phyloP scores from a whole-genome alignment of 2,797 vertebrate species.

The Threskiornis aethiopicus region DNA sequence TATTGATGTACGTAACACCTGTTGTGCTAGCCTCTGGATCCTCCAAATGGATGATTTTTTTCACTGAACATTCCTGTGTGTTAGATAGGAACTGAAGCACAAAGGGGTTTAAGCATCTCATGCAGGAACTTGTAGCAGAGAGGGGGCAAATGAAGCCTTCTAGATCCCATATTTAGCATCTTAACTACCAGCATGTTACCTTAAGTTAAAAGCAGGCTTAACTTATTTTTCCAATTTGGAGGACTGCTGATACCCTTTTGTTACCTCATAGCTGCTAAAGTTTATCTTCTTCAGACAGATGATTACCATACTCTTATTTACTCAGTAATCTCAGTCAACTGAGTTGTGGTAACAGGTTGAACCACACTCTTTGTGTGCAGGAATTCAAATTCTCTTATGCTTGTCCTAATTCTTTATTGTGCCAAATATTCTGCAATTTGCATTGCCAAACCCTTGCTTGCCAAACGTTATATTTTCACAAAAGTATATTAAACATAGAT shows the following conservation, averaged over 20 bases:
- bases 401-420: neutral
- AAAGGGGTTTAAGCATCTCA: neutral
- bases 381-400: neutral
- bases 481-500: neutral
- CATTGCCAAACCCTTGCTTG: neutral
- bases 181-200: neutral
- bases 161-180: neutral
- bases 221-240: neutral
- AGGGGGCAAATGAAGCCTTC: neutral
- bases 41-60: neutral
- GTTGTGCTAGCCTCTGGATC: neutral
- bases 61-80: fast-evolving
- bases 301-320: neutral
- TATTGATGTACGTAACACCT: fast-evolving
- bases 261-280: neutral
- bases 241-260: neutral
- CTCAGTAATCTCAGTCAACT: neutral
- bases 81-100: neutral
- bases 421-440: neutral
- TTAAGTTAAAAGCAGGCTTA: neutral
- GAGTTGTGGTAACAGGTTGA: neutral
- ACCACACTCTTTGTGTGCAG: neutral
- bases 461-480: neutral
- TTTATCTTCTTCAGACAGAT: neutral
- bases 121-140: neutral